phyloP scores from a whole-genome alignment of 2,113 vertebrate genomes.

The Psettodes erumei region DNA sequence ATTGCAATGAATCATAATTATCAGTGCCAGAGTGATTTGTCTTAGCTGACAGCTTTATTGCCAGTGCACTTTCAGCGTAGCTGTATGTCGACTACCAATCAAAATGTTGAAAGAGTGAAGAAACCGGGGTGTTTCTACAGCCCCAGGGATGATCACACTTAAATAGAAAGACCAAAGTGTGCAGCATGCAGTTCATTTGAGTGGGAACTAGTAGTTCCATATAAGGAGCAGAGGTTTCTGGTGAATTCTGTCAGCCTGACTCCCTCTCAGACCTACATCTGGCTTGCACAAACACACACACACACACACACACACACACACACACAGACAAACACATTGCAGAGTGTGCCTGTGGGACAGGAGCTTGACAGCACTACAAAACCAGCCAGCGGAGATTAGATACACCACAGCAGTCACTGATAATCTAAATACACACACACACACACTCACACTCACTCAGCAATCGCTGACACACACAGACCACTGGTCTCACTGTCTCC shows the following conservation, averaged over 20 bases:
- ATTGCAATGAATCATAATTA: not conserved
- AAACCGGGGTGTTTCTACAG: not conserved
- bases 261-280: conserved; percentile 40
- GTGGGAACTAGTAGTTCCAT: conserved; percentile 66
- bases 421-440: conserved; percentile 63
- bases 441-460: conserved; percentile 49
- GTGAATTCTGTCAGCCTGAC: conserved; percentile 60
- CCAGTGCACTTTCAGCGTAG: not conserved
- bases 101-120: not conserved
- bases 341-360: conserved; percentile 58
- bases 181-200: conserved; percentile 9
- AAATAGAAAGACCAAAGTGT: conserved; percentile 9
- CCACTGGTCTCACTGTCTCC: conserved; percentile 37
- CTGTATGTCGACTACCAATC: not conserved
- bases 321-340: conserved; percentile 11
- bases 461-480: conserved; percentile 56
- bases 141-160: too few relatives aligned
- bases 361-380: conserved; percentile 78
- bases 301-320: not conserved
- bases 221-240: conserved; percentile 77
- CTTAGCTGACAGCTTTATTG: not conserved
- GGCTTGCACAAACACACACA: conserved; percentile 1
- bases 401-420: conserved; percentile 72
- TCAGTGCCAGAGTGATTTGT: not conserved
- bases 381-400: conserved; percentile 86